These are phyloP conservation scores for Bujurquina vittata DNA, from an alignment of 2,113 vertebrate genomes.

Conservation along the genomic window DNA sequence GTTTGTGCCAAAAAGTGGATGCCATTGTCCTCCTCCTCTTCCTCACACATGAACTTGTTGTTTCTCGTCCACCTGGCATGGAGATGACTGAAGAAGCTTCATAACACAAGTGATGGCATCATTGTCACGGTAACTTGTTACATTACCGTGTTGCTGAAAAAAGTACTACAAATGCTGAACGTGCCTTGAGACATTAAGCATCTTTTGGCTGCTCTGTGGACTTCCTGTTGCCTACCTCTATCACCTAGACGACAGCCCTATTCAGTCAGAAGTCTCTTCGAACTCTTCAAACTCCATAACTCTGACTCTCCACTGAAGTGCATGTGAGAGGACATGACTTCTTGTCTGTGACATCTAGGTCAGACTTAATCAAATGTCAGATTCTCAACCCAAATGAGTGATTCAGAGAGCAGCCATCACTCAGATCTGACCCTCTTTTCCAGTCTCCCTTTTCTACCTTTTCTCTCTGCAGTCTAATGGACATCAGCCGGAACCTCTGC, in stretches of 20 bases:
- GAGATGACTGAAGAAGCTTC: neutral
- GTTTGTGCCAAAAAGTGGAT: no score
- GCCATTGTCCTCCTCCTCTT: no score
- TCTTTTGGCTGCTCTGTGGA: neutral
- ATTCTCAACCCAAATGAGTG: conserved; percentile 64
- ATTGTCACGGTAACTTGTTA: no score
- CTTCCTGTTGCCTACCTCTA: neutral
- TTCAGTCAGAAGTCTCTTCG: conserved; percentile 35
- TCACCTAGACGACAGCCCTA: conserved; percentile 2
- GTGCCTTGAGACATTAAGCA: rapidly evolving
- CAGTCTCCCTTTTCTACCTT: conserved; percentile 16
- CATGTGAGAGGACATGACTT: conserved; percentile 44
- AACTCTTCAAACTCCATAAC: conserved; percentile 33
- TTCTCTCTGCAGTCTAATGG: conserved; percentile 50
- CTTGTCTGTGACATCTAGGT: conserved; percentile 68
- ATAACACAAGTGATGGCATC: no score
- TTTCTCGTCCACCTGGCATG: neutral
- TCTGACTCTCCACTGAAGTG: conserved; percentile 36
- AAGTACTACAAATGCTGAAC: neutral
- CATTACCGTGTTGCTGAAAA: no score
- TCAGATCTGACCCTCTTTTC: conserved; percentile 49
- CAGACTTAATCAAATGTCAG: conserved; percentile 76
- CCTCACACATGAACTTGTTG: neutral
- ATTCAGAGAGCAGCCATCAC: conserved; percentile 69
- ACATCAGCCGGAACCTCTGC: conserved; percentile 41